phyloP scores from a whole-genome alignment of 2,113 vertebrate genomes.

The Falco punctatus region DNA sequence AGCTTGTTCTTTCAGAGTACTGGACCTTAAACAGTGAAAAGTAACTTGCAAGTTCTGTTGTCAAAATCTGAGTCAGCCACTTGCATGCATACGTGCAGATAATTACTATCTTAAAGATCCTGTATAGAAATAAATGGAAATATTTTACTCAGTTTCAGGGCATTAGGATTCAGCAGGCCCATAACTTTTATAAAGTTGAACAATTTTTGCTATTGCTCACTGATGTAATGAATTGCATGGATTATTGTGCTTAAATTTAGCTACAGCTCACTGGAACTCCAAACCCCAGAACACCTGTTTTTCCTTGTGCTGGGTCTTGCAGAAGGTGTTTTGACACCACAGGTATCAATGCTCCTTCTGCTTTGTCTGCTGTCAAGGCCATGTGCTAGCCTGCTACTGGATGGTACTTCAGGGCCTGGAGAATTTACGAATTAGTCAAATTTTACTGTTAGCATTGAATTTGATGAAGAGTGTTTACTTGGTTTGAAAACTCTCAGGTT shows the following conservation, averaged over 20 bases:
- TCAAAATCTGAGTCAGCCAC: background rate
- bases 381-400: background rate
- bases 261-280: background rate
- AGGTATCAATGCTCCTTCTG: background rate
- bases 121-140: background rate
- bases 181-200: background rate
- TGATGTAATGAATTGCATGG: background rate
- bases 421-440: background rate
- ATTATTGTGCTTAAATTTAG: background rate
- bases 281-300: background rate
- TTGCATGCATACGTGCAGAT: background rate
- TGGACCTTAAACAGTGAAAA: background rate
- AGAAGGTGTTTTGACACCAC: background rate
- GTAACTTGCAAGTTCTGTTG: background rate
- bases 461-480: background rate
- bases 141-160: background rate
- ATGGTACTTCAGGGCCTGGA: background rate
- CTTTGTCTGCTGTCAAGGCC: background rate
- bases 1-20: background rate
- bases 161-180: background rate
- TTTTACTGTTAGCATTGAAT: background rate
- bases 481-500: fast-evolving
- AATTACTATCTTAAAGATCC: background rate
- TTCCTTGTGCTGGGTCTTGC: background rate
- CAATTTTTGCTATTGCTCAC: background rate